A percentile compares a stretch with the other conserved stretches of the same genome.
phyloP scores from a whole-genome alignment of 2,888 invertebrate species.

The Volucella bombylans region DNA sequence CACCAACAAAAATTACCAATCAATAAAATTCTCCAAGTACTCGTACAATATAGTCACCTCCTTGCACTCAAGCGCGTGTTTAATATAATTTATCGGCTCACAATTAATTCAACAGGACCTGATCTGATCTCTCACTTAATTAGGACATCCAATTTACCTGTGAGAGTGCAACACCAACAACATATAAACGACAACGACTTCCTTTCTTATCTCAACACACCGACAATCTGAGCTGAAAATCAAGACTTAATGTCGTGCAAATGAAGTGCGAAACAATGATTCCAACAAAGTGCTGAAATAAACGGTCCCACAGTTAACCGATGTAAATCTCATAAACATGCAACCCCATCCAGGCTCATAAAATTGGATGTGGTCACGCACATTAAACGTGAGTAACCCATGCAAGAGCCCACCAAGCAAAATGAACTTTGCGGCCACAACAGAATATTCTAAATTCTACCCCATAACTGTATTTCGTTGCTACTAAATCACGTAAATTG shows the following conservation, averaged over 20 bases:
- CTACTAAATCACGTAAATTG: slow-evolving; percentile 65
- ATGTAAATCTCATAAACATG: slow-evolving; percentile 41
- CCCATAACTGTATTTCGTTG: slow-evolving; percentile 5
- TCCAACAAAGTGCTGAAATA: slow-evolving; percentile 21
- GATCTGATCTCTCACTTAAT: no score
- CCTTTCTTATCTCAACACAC: slow-evolving; percentile 13
- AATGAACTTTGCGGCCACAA: slow-evolving; percentile 24
- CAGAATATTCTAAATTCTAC: slow-evolving; percentile 61
- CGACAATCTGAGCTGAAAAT: slow-evolving; percentile 28
- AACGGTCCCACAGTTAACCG: slow-evolving; percentile 17
- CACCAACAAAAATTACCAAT: no score
- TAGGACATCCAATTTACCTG: no score
- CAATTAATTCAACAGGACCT: no score
- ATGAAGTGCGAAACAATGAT: slow-evolving; percentile 46
- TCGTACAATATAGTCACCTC: no score
- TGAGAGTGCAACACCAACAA: no score
- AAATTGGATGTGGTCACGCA: slow-evolving; percentile 52
- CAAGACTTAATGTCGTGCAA: slow-evolving; percentile 48
- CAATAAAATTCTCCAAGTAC: no score
- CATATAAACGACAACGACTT: neutral
- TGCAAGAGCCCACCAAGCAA: neutral
- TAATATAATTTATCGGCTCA: no score
- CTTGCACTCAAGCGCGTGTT: no score
- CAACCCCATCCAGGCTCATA: slow-evolving; percentile 16
- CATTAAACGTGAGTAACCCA: slow-evolving; percentile 6